phyloP scores from a whole-genome alignment of 1,140 invertebrate genomes.

The Solenopsis fugax region DNA sequence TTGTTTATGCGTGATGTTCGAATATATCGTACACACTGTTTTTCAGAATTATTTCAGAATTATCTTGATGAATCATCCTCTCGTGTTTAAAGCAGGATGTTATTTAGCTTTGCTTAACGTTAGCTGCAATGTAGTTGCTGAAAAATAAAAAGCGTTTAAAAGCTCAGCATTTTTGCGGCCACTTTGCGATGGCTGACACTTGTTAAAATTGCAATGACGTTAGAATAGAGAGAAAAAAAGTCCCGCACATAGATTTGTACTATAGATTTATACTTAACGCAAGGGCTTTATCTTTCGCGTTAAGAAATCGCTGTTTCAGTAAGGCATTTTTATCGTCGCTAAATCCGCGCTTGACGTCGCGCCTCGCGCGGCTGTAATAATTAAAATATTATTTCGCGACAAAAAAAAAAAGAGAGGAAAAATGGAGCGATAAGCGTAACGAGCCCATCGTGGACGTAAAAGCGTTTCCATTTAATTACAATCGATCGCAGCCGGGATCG shows the following conservation, averaged over 20 bases:
- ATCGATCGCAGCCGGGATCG: constrained; percentile 71
- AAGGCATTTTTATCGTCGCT: constrained; percentile 23
- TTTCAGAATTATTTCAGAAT: background rate
- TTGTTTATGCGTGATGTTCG: background rate
- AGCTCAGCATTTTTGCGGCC: background rate
- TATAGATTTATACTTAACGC: background rate
- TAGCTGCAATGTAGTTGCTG: constrained; percentile 15
- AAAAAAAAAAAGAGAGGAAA: constrained; percentile 65
- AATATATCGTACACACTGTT: background rate
- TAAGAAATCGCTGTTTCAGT: constrained; percentile 24
- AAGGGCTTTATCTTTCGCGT: constrained; percentile 4
- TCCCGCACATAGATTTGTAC: constrained; percentile 4
- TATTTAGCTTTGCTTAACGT: background rate
- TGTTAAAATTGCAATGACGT: background rate
- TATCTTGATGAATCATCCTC: background rate
- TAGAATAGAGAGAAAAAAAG: background rate
- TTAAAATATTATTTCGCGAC: constrained; percentile 67
- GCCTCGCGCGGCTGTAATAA: background rate
- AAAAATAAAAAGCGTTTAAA: constrained; percentile 4
- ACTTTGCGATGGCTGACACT: background rate
- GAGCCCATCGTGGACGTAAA: constrained; percentile 52
- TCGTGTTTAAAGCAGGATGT: constrained; percentile 1
- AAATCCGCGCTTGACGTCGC: constrained; percentile 39
- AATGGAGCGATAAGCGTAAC: constrained; percentile 32
- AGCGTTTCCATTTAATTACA: constrained; percentile 77